Conservation (phyloP, 2,113 vertebrate genomes). For the Helogale parvula region DNA sequence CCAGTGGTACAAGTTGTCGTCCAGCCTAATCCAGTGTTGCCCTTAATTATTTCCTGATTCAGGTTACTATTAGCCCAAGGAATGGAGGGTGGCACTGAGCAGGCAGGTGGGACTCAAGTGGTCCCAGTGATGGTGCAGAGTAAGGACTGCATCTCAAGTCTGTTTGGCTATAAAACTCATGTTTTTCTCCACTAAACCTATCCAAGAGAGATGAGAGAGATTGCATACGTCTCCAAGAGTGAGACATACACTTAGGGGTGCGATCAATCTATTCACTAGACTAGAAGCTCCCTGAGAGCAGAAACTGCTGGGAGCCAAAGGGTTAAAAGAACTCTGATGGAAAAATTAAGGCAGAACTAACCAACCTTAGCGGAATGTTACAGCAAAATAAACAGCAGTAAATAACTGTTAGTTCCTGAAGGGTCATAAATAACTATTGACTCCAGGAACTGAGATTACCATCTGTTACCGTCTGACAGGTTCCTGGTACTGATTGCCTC, state of each 20-base stretch:
- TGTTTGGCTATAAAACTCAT: background rate
- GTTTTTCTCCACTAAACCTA: background rate
- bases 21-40: background rate
- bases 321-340: no score
- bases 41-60: background rate
- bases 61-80: background rate
- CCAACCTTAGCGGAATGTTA: no score
- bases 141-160: background rate
- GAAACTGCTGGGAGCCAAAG: background rate
- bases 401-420: no score
- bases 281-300: background rate
- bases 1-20: background rate
- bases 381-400: no score
- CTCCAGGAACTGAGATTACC: no score
- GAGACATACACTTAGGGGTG: background rate
- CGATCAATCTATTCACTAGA: background rate
- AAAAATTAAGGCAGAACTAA: no score
- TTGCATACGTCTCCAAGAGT: background rate
- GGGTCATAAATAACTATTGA: no score
- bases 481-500: no score
- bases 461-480: no score
- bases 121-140: background rate
- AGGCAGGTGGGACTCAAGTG: background rate
- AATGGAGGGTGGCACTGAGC: background rate
- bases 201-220: background rate